Conservation (phyloP, 1,140 invertebrate genomes). For the Drosophila pachea region DNA sequence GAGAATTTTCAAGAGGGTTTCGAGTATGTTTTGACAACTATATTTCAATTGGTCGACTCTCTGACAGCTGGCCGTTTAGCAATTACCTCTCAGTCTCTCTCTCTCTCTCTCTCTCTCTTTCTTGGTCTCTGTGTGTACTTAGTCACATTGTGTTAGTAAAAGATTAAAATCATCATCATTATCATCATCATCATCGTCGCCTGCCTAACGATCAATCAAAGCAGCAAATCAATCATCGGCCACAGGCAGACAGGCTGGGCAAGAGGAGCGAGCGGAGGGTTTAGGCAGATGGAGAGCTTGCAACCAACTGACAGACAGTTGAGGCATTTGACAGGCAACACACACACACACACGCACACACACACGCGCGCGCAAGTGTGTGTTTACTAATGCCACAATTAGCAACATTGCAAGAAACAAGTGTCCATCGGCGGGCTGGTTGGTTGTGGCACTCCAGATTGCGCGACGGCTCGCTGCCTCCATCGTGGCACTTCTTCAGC, state of each 20-base stretch:
- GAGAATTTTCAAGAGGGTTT: slow-evolving; percentile 31
- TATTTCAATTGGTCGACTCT: slow-evolving; percentile 32
- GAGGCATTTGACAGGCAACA: slow-evolving; percentile 29
- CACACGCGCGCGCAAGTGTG: slow-evolving; percentile 7
- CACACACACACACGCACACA: not conserved
- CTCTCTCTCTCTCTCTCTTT: not conserved
- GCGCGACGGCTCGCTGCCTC: too few species aligned
- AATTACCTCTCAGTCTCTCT: slow-evolving; percentile 15
- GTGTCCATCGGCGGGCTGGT: not conserved
- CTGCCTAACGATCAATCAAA: slow-evolving; percentile 41
- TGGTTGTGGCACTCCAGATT: too few species aligned
- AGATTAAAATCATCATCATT: slow-evolving; percentile 29
- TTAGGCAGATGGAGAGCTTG: slow-evolving; percentile 1
- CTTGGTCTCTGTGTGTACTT: not conserved
- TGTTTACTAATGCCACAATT: slow-evolving; percentile 39
- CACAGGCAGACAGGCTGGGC: slow-evolving; percentile 1
- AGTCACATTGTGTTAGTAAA: slow-evolving; percentile 15
- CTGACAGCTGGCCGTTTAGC: slow-evolving; percentile 11
- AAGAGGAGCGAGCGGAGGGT: not conserved
- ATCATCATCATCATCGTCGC: slow-evolving; percentile 13
- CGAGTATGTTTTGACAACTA: slow-evolving; percentile 45
- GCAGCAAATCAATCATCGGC: slow-evolving; percentile 32
- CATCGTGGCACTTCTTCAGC: not conserved
- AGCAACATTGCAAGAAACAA: slow-evolving; percentile 24
- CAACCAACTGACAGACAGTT: slow-evolving; percentile 28